A percentile compares a stretch with the other conserved stretches of the same genome.
phyloP scores from a whole-genome alignment of 1,140 invertebrate species.

The Zaprionus davidi region DNA sequence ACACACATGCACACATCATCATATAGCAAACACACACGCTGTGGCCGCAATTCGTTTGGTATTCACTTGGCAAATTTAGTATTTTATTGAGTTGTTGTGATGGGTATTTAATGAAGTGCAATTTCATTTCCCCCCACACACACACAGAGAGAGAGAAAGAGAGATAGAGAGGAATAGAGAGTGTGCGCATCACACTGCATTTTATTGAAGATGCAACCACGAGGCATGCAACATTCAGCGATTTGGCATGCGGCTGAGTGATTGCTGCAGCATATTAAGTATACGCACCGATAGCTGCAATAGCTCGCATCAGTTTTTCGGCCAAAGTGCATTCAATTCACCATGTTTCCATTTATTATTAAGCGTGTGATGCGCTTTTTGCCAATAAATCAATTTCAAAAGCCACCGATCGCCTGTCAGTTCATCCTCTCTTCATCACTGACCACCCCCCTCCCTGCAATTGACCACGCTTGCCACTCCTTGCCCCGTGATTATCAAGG shows the following conservation, averaged over 20 bases:
- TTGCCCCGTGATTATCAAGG: neutral
- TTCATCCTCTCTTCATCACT: neutral
- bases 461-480: too few species aligned
- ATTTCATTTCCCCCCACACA: conserved; percentile 65
- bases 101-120: conserved; percentile 80
- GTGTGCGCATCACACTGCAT: conserved; percentile 5
- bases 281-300: conserved; percentile 23
- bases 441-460: too few species aligned
- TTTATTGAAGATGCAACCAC: conserved; percentile 4
- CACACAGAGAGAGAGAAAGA: neutral
- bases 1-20: neutral
- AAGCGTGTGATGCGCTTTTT: conserved; percentile 48
- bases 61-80: conserved; percentile 62
- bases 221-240: conserved; percentile 6
- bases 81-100: conserved; percentile 81
- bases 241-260: conserved; percentile 50
- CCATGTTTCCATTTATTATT: conserved; percentile 56
- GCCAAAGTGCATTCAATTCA: conserved; percentile 56
- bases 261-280: conserved; percentile 70
- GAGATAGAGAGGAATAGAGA: neutral
- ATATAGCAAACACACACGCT: neutral
- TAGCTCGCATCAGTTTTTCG: conserved; percentile 17
- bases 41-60: conserved; percentile 47
- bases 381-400: conserved; percentile 63
- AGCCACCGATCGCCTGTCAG: conserved; percentile 31